These are phyloP conservation scores for Eudorcas thomsonii DNA, from an alignment of 2,113 vertebrate species.

Conservation along the genomic window DNA sequence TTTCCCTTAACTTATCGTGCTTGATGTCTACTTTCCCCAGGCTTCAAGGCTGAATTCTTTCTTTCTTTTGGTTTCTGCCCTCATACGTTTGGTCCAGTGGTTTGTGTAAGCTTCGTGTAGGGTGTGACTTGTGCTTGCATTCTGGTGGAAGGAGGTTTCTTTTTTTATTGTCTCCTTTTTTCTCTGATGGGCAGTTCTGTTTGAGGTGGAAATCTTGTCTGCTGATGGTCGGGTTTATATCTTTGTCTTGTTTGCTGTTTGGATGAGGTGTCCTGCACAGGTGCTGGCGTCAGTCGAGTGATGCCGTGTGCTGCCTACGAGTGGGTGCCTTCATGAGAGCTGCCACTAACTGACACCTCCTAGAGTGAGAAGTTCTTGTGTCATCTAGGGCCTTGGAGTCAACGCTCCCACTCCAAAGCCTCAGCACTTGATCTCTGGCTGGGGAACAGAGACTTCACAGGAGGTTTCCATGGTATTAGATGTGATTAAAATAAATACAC, in stretches of 20 bases:
- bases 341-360: background rate
- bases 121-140: background rate
- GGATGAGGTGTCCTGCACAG: background rate
- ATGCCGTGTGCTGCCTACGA: background rate
- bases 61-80: background rate
- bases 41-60: background rate
- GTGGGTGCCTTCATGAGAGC: background rate
- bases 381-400: background rate
- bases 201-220: background rate
- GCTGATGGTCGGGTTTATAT: background rate
- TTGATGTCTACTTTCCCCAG: background rate
- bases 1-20: background rate
- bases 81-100: background rate
- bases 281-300: background rate
- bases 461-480: background rate
- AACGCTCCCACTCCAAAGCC: background rate
- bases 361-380: rapidly evolving
- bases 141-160: background rate
- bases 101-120: background rate
- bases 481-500: background rate
- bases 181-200: background rate
- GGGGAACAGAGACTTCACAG: background rate
- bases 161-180: background rate
- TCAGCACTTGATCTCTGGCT: background rate
- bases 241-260: background rate